Conservation (phyloP, 2,113 vertebrate genomes). For the Burhinus bistriatus region DNA sequence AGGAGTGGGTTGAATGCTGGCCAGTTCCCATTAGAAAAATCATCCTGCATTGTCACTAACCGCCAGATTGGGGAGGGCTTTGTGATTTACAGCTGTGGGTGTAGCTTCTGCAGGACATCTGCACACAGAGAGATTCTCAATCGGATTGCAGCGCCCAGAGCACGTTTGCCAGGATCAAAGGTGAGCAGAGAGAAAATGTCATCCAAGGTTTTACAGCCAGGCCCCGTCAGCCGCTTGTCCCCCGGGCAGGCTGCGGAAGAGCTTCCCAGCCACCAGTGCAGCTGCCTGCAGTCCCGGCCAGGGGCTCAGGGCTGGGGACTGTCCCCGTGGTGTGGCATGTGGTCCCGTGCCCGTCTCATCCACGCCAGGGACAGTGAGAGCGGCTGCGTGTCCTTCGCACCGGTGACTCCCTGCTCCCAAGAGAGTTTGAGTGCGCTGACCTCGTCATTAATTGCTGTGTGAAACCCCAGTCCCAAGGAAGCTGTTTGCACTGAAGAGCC, state of each 20-base stretch:
- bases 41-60: neutral
- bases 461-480: neutral
- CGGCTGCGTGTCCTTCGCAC: neutral
- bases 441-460: neutral
- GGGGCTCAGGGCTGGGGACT: neutral
- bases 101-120: neutral
- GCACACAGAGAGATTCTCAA: neutral
- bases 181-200: neutral
- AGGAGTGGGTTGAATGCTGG: neutral
- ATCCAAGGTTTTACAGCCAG: neutral
- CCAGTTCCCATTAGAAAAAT: slow-evolving; percentile 11
- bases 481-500: neutral
- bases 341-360: neutral
- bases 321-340: neutral
- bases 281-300: neutral
- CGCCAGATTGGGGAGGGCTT: neutral
- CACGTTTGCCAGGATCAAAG: neutral
- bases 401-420: neutral
- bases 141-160: neutral
- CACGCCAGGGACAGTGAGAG: neutral
- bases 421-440: neutral
- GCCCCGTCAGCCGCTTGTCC: neutral
- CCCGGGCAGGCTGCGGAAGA: neutral
- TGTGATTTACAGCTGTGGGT: neutral
- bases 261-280: neutral